phyloP scores from a whole-genome alignment of 1,140 invertebrate species.

The Drosophila auraria region DNA sequence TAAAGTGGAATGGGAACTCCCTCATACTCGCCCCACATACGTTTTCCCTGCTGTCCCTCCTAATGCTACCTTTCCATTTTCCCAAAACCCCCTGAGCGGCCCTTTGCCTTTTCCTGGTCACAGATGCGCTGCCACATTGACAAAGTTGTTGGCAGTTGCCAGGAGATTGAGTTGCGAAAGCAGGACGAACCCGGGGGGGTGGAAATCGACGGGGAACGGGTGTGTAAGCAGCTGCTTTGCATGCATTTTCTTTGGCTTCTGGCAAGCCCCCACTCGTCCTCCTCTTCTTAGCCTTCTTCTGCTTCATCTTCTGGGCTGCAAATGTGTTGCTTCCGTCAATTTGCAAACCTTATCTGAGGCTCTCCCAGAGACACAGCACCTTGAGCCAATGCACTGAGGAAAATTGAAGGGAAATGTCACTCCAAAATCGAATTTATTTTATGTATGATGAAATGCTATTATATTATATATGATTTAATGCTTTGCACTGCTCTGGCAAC shows the following conservation, averaged over 20 bases:
- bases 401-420: neutral
- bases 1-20: conserved; percentile 30
- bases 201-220: neutral
- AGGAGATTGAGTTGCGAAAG: conserved; percentile 48
- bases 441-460: too few relatives aligned
- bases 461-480: too few relatives aligned
- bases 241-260: conserved; percentile 39
- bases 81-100: neutral
- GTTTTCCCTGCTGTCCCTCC: too few relatives aligned
- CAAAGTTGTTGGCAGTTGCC: conserved; percentile 66
- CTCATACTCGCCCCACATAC: too few relatives aligned
- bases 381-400: conserved; percentile 12
- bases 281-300: neutral
- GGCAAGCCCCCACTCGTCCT: neutral
- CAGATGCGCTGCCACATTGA: conserved; percentile 65
- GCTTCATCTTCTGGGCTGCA: conserved; percentile 21
- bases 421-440: too few relatives aligned
- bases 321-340: conserved; percentile 78
- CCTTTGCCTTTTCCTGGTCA: conserved; percentile 43
- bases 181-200: neutral
- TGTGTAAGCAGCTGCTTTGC: conserved; percentile 46
- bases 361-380: conserved; percentile 26
- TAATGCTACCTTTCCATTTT: too few relatives aligned
- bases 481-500: too few relatives aligned
- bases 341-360: conserved; percentile 65